Base-by-base conservation (phyloP, 1,140 invertebrate species). In the Campoletis sonorensis region DNA sequence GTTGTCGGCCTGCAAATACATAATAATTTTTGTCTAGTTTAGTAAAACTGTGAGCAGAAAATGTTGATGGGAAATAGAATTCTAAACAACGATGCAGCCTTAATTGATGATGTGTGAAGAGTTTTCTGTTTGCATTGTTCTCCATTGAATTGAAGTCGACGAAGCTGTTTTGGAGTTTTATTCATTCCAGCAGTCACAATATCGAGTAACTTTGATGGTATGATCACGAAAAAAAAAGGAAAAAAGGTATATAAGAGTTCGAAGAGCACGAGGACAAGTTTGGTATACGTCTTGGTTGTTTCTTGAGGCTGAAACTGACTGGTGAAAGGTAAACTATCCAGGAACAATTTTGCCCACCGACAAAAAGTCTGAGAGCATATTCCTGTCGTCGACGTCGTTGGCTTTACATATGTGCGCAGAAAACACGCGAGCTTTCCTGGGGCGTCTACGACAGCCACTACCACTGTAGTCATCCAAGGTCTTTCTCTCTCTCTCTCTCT, bases 321-420 rank as follows among this genome's bases (percentile, higher is more conserved):
- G 67, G 18, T 21, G 51, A 27, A 77, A 37, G 27, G 54, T 40
- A 77, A 77, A 77, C 51, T 77, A 64, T 61, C 73, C 73, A 77
- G 51, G 37, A 70, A 45, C 45, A 40, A 82, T 85, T 85, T 82
- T 70, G 79, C 67, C 80, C 54, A 75, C 85, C 71, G 82, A 82
- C 86, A 83, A 83, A 86, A 86, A 80, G 78, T 83, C 82, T 88
- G 83, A 88, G 86, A 88, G 87, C 87, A 88, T 87, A 88, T 88
- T 85, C 85, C 87, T 88, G 86, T 88, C 85, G 86, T 64, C 23
- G 61, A 64, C 54, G 58, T 85, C 82, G 82, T 87, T 88, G 85
- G 86, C 85, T 87, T 88, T 85, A 85, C 80, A 73, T 27, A 70
- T 75, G 33, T 49, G 58, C 45, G 23, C 15, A 61, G 64, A 26